Evolutionary conservation across 2,797 vertebrate genomes (phyloP).

Genomic region (Intellagama lesueurii): DNA sequence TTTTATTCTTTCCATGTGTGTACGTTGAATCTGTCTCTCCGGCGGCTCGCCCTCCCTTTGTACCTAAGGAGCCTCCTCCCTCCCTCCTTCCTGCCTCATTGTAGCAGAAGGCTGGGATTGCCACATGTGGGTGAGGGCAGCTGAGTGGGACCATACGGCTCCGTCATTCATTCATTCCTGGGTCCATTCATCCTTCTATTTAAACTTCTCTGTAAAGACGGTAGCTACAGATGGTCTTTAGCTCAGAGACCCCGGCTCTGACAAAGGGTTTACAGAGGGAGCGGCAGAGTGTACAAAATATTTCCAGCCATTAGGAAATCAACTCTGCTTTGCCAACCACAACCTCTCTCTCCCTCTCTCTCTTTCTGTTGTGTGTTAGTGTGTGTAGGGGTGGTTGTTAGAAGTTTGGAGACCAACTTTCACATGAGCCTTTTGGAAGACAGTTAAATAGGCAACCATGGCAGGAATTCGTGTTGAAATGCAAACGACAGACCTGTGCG

Average conservation of each 20-base stretch:
- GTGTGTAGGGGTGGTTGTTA: conserved; percentile 57
- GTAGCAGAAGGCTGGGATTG: conserved; percentile 68
- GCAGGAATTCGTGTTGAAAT: accelerated
- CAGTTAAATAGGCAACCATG: too few relatives aligned
- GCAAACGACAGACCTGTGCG: accelerated
- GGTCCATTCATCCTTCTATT: conserved; percentile 77
- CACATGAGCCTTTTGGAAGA: neutral
- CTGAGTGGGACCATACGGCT: conserved; percentile 72
- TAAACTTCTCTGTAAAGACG: conserved; percentile 72
- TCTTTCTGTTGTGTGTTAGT: conserved; percentile 57
- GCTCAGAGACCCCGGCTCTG: conserved; percentile 64
- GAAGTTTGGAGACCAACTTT: too few relatives aligned
- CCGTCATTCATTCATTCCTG: conserved; percentile 78
- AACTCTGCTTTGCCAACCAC: conserved; percentile 58
- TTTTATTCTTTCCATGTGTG: conserved; percentile 25
- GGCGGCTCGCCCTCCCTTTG: neutral
- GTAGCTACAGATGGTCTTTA: conserved; percentile 77
- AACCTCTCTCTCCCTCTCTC: conserved; percentile 44
- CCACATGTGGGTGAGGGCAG: conserved; percentile 63
- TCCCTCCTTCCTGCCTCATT: conserved; percentile 9
- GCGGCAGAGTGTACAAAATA: conserved; percentile 71
- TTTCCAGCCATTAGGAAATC: conserved; percentile 65
- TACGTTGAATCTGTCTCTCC: conserved; percentile 45
- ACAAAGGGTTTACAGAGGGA: conserved; percentile 71
- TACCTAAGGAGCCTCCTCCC: neutral